phyloP scores from a whole-genome alignment of 2,888 invertebrate species.

The Agrotis segetum region DNA sequence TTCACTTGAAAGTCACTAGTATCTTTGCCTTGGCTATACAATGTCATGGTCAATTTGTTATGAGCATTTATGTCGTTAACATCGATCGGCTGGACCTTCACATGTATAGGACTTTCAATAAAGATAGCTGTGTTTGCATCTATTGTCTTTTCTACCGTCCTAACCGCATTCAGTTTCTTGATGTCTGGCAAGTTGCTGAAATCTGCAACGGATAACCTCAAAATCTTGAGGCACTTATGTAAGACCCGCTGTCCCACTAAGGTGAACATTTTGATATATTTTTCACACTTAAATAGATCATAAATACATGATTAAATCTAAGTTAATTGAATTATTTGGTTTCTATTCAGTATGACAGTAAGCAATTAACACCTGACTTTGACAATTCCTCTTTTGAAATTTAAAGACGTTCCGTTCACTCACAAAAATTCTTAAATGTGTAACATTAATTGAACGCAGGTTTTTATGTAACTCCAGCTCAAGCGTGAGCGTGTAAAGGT shows the following conservation, averaged over 20 bases:
- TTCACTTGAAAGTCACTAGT: slow-evolving; percentile 87
- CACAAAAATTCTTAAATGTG: neutral
- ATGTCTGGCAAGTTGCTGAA: slow-evolving; percentile 85
- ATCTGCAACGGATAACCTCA: slow-evolving; percentile 88
- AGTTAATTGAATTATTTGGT: slow-evolving; percentile 72
- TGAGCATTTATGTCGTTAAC: slow-evolving; percentile 85
- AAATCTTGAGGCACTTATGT: slow-evolving; percentile 88
- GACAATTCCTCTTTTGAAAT: slow-evolving; percentile 76
- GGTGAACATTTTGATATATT: slow-evolving; percentile 80
- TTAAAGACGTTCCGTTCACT: slow-evolving; percentile 38
- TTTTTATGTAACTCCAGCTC: neutral
- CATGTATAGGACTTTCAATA: slow-evolving; percentile 89
- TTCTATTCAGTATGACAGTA: slow-evolving; percentile 69
- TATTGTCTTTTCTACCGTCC: slow-evolving; percentile 88
- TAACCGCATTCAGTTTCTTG: slow-evolving; percentile 84
- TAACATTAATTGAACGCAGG: neutral
- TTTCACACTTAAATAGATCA: slow-evolving; percentile 59
- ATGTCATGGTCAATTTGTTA: slow-evolving; percentile 85
- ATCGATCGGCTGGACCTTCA: slow-evolving; percentile 87
- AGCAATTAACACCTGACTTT: slow-evolving; percentile 77
- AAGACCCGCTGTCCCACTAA: slow-evolving; percentile 81
- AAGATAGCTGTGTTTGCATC: slow-evolving; percentile 87
- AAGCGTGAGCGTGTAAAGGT: no score
- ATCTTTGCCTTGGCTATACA: slow-evolving; percentile 86
- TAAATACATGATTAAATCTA: slow-evolving; percentile 70